A percentile compares a stretch with the other conserved stretches of the same genome.
Conservation (phyloP, 2,797 vertebrate genomes). For the Avahi laniger region DNA sequence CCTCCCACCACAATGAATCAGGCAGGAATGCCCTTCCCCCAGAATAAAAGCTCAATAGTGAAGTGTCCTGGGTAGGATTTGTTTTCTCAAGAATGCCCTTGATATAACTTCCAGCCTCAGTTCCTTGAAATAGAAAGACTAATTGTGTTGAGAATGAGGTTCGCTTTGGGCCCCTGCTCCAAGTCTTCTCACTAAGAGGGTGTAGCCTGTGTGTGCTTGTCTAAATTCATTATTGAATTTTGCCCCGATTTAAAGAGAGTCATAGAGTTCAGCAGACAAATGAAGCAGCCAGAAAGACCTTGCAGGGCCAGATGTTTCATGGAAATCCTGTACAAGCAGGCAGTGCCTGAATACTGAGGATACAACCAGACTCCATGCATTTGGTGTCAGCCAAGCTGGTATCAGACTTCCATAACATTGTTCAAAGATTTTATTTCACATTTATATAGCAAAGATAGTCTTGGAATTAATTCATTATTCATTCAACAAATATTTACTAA, state of each 20-base stretch:
- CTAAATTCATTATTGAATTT: not conserved
- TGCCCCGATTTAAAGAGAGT: not conserved
- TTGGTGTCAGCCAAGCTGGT: not conserved
- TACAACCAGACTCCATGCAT: not conserved
- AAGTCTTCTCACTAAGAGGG: not conserved
- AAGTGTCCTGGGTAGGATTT: not conserved
- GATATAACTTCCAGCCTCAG: not conserved
- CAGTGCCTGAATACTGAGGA: not conserved
- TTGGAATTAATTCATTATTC: not conserved
- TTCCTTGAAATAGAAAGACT: not conserved
- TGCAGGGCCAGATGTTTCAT: not conserved
- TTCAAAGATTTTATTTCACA: conserved; percentile 11
- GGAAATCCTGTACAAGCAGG: not conserved
- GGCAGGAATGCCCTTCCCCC: not conserved
- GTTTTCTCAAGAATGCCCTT: not conserved
- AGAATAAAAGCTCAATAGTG: not conserved
- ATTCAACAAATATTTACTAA: conserved; percentile 48
- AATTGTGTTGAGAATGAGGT: not conserved
- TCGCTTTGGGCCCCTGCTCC: not conserved
- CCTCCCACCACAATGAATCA: not conserved
- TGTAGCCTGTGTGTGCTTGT: not conserved
- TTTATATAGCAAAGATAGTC: not conserved
- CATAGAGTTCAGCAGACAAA: not conserved
- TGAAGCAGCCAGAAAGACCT: not conserved
- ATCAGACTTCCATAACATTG: not conserved